Percentiles rank a stretch among this genome's conserved stretches.
Conservation (phyloP, 2,888 invertebrate species). For the Apodemia duryi region DNA sequence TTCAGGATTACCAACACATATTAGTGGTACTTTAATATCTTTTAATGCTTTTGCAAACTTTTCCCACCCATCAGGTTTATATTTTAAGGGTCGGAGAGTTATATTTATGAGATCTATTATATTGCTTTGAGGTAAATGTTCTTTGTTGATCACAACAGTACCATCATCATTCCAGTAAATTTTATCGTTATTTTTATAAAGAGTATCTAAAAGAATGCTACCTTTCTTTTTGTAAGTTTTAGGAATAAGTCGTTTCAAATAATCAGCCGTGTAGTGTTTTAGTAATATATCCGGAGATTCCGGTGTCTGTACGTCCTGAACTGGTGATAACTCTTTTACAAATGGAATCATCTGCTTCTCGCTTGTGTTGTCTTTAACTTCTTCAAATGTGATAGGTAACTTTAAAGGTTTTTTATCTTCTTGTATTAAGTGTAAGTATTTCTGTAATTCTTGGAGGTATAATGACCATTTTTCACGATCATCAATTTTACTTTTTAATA, state of each 20-base stretch:
- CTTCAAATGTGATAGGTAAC: slow-evolving; percentile 23
- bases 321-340: slow-evolving; percentile 10
- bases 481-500: slow-evolving; percentile 28
- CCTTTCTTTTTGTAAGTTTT: slow-evolving; percentile 32
- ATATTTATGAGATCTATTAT: slow-evolving; percentile 37
- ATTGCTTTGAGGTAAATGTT: slow-evolving; percentile 33
- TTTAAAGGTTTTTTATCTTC: slow-evolving; percentile 26
- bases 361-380: slow-evolving; percentile 1
- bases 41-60: slow-evolving; percentile 31
- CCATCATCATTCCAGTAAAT: slow-evolving; percentile 32
- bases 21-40: background rate
- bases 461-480: slow-evolving; percentile 34
- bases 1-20: background rate
- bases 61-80: slow-evolving; percentile 35
- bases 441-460: slow-evolving; percentile 34
- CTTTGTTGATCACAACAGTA: slow-evolving; percentile 31
- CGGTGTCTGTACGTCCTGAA: background rate
- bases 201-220: slow-evolving; percentile 26
- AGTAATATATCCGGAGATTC: background rate
- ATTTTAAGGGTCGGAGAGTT: slow-evolving; percentile 34
- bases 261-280: slow-evolving; percentile 17
- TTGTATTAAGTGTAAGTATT: slow-evolving; percentile 33
- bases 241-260: slow-evolving; percentile 25
- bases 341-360: slow-evolving; percentile 16
- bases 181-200: slow-evolving; percentile 24